Percentiles rank a stretch among this genome's conserved stretches.
Evolutionary conservation across 1,140 invertebrate species (phyloP).

Genomic region (Hyles vespertilio): DNA sequence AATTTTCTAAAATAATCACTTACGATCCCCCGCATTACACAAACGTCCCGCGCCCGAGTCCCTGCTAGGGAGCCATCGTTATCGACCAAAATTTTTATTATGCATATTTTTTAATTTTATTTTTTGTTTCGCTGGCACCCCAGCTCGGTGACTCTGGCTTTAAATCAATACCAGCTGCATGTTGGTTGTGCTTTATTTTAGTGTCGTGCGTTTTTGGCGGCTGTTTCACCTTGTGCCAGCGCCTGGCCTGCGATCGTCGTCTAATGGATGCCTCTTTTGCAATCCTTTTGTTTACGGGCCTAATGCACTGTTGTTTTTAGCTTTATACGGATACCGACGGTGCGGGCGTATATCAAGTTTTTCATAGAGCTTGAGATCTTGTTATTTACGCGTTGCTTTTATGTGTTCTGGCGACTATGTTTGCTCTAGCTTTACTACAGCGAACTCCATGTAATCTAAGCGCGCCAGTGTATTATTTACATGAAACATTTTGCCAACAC

Average conservation of each 20-base stretch:
- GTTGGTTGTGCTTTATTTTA: conserved; percentile 45
- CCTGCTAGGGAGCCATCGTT: conserved; percentile 39
- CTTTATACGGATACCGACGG: not conserved
- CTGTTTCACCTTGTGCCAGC: conserved; percentile 39
- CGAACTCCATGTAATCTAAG: too few relatives aligned
- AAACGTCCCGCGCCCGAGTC: conserved; percentile 20
- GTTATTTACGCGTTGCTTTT: too few relatives aligned
- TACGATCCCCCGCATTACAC: conserved; percentile 53
- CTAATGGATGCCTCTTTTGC: conserved; percentile 16
- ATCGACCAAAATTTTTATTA: conserved; percentile 71
- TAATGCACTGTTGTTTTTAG: conserved; percentile 8
- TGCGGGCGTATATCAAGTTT: not conserved
- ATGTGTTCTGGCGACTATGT: too few relatives aligned
- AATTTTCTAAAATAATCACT: conserved; percentile 63
- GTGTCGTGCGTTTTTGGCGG: conserved; percentile 36
- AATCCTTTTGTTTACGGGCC: not conserved
- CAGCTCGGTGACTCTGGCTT: conserved; percentile 46
- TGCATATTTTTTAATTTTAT: conserved; percentile 73
- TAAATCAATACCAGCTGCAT: conserved; percentile 65
- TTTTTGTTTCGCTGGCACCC: conserved; percentile 48
- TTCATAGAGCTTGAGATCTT: too few relatives aligned
- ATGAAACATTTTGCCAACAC: too few relatives aligned
- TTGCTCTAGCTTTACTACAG: too few relatives aligned
- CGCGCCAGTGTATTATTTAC: too few relatives aligned
- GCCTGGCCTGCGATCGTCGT: conserved; percentile 21